phyloP scores from a whole-genome alignment of 1,140 invertebrate species.

The Sarcophaga bullata region DNA sequence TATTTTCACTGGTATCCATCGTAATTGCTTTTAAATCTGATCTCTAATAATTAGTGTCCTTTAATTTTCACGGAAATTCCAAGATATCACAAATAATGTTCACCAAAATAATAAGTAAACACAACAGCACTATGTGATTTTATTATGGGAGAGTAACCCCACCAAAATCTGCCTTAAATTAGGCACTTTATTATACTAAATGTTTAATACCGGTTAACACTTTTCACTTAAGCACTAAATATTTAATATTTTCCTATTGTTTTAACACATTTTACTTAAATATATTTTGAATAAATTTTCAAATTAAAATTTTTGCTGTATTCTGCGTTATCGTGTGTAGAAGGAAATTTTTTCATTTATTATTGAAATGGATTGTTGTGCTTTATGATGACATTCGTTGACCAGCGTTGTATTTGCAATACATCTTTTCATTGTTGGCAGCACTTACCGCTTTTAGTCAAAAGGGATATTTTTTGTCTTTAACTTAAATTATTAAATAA shows the following conservation, averaged over 20 bases:
- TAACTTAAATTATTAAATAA: background rate
- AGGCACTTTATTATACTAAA: constrained; percentile 1
- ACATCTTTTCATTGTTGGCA: background rate
- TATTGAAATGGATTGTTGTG: constrained; percentile 18
- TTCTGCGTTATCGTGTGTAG: constrained; percentile 29
- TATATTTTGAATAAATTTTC: constrained; percentile 36
- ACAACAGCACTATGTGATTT: constrained; percentile 8
- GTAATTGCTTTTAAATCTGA: background rate
- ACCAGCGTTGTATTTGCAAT: constrained; percentile 15
- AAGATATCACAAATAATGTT: constrained; percentile 2
- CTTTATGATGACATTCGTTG: constrained; percentile 30
- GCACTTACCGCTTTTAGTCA: background rate
- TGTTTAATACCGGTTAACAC: background rate
- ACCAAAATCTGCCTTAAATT: background rate
- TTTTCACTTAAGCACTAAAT: constrained; percentile 28
- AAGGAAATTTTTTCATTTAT: constrained; percentile 33
- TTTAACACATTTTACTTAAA: constrained; percentile 27
- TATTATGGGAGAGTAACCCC: constrained; percentile 5
- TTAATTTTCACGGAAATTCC: background rate
- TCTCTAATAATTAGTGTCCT: background rate
- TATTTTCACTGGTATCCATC: constrained; percentile 24
- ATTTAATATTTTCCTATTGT: background rate
- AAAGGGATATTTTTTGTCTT: background rate
- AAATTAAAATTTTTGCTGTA: constrained; percentile 33
- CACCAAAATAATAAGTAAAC: constrained; percentile 13